Evolutionary conservation across 2,888 invertebrate species (phyloP).

Genomic region (Xylocampa areola): DNA sequence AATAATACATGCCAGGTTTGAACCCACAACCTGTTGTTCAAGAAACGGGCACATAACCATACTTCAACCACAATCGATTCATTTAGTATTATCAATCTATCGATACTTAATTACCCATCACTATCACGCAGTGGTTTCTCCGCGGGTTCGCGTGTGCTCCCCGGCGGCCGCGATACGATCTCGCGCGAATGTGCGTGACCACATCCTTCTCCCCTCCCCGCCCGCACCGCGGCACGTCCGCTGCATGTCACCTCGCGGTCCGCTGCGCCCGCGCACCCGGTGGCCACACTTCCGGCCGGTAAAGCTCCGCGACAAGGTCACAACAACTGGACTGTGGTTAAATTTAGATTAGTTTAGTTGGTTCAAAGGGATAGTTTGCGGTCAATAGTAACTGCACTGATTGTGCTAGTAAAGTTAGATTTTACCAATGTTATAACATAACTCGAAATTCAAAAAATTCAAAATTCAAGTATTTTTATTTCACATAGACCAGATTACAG

Average conservation of each 20-base stretch:
- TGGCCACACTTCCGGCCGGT: constrained; percentile 69
- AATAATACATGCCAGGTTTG: no score
- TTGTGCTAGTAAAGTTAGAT: not conserved
- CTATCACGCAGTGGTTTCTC: constrained; percentile 67
- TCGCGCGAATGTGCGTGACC: constrained; percentile 83
- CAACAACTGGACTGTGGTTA: constrained; percentile 33
- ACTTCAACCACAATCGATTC: no score
- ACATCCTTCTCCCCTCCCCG: constrained; percentile 72
- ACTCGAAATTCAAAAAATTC: no score
- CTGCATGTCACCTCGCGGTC: constrained; percentile 56
- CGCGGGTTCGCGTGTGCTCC: constrained; percentile 65
- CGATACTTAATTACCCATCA: constrained; percentile 27
- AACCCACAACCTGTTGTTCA: no score
- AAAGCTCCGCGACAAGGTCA: constrained; percentile 60
- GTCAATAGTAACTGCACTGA: not conserved
- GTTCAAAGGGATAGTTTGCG: not conserved
- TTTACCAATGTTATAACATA: no score
- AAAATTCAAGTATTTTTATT: no score
- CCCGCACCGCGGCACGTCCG: constrained; percentile 43
- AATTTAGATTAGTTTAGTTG: constrained; percentile 20
- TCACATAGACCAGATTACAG: no score
- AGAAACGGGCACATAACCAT: no score
- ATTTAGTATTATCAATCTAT: constrained; percentile 12
- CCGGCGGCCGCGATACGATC: constrained; percentile 75
- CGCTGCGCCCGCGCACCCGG: constrained; percentile 65